phyloP scores from a whole-genome alignment of 2,888 invertebrate genomes.

The Aphodius granarius region DNA sequence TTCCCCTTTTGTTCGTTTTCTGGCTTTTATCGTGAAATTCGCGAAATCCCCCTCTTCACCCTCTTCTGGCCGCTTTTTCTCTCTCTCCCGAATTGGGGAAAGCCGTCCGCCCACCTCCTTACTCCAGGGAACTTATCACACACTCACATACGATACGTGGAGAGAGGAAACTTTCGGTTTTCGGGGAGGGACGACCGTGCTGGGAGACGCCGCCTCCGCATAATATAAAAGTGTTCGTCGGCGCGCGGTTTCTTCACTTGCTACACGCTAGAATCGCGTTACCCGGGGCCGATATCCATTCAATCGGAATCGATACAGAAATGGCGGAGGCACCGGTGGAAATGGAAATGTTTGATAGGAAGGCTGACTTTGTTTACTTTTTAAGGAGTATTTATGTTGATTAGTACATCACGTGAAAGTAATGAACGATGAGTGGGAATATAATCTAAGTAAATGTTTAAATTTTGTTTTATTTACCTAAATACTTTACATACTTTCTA shows the following conservation, averaged over 20 bases:
- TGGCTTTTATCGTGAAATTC: neutral
- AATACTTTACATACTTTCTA: too few relatives aligned
- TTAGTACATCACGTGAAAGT: too few relatives aligned
- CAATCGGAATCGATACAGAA: conserved; percentile 50
- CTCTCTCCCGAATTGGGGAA: conserved; percentile 25
- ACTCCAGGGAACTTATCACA: conserved; percentile 44
- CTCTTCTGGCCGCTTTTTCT: conserved; percentile 8
- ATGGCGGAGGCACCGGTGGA: conserved; percentile 39
- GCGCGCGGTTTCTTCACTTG: conserved; percentile 20
- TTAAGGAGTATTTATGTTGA: neutral
- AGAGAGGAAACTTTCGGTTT: conserved; percentile 27
- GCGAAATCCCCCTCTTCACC: neutral
- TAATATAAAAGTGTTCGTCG: conserved; percentile 13
- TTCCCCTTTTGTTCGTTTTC: neutral
- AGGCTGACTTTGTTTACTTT: neutral
- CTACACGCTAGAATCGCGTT: conserved; percentile 35
- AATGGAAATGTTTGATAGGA: neutral
- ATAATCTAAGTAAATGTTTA: too few relatives aligned
- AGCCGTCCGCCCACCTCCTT: conserved; percentile 46
- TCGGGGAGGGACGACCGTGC: conserved; percentile 34
- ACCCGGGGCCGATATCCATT: conserved; percentile 44
- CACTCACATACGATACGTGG: conserved; percentile 53
- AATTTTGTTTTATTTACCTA: too few relatives aligned
- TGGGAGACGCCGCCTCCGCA: conserved; percentile 44
- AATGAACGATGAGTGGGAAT: too few relatives aligned